These are phyloP conservation scores for Lycophotia porphyrea DNA, from an alignment of 2,888 invertebrate species.

Conservation along the genomic window DNA sequence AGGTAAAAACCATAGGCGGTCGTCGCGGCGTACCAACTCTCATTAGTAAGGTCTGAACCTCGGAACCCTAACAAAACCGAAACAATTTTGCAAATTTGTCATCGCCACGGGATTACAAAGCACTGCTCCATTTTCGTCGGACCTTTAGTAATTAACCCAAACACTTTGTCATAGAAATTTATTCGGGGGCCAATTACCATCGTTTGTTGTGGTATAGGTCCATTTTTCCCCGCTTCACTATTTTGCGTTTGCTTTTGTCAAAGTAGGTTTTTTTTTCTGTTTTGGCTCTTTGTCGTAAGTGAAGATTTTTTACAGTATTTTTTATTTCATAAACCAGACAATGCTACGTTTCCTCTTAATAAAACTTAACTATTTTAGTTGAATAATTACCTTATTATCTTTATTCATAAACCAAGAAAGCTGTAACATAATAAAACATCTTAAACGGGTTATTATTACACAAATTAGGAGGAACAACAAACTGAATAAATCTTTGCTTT, in stretches of 20 bases:
- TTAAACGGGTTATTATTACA: constrained; percentile 40
- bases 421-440: constrained; percentile 16
- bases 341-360: background rate
- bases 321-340: background rate
- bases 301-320: background rate
- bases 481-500: constrained; percentile 48
- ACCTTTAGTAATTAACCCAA: constrained; percentile 67
- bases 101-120: constrained; percentile 70
- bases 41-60: constrained; percentile 66
- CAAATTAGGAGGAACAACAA: constrained; percentile 38
- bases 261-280: background rate
- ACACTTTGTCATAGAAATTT: constrained; percentile 67
- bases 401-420: constrained; percentile 10
- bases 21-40: constrained; percentile 54
- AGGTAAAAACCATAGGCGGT: constrained; percentile 64
- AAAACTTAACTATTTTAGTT: background rate
- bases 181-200: constrained; percentile 62
- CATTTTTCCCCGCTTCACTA: constrained; percentile 52
- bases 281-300: background rate
- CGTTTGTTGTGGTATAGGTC: constrained; percentile 54
- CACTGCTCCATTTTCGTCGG: constrained; percentile 66
- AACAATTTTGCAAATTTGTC: constrained; percentile 72
- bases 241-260: constrained; percentile 14
- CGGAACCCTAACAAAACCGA: constrained; percentile 67
- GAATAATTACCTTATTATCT: background rate